Base-by-base conservation (phyloP, 2,888 invertebrate genomes). In the Coelinius sp. region DNA sequence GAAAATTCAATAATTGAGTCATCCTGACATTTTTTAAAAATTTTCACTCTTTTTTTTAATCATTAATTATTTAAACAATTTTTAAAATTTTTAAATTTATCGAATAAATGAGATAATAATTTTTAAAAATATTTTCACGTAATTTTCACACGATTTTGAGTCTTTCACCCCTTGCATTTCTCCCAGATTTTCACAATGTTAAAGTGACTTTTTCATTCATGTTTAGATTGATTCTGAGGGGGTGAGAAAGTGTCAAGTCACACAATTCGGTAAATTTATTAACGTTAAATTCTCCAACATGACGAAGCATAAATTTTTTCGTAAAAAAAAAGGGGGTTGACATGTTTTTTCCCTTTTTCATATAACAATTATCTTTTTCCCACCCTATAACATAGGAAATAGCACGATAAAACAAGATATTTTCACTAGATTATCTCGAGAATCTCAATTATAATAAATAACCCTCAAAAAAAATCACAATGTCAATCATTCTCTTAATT, bases 161-260 rank as follows among this genome's bases (percentile, higher is more conserved):
- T 44, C 8, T 5, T 4, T 8, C 22, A 52, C 10, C 22, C 20
- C 20, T 49, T 22, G 52, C 10, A 4, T 6, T 10, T 8, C 22
- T 12, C 2, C 20, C 52, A 52, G 8, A 22, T 8, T n/a, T 24
- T n/a, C 6, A 53, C n/a, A 53, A 53, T 24, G 25, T 10, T n/a
- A 56, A 56, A n/a, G 27, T 14, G n/a, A 25, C 2, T 56, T 25
- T 56, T 14, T 56, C 24, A 2, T 27, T 25, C 2, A 25, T 56
- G n/a, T 56, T 56, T 56, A n/a, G 56, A 56, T 27, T 25, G 24
- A 25, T 27, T 56, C 7, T 5, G 56, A 56, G 56, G 56, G 56
- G 22, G 56, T 56, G 56, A 56, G 56, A 25, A 25, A 25, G 27
- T 25, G 56, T 27, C n/a, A 24, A 25, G 53, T 56, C 27, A 56